phyloP scores from a whole-genome alignment of 2,113 vertebrate genomes.

The Coptodon rendalli region DNA sequence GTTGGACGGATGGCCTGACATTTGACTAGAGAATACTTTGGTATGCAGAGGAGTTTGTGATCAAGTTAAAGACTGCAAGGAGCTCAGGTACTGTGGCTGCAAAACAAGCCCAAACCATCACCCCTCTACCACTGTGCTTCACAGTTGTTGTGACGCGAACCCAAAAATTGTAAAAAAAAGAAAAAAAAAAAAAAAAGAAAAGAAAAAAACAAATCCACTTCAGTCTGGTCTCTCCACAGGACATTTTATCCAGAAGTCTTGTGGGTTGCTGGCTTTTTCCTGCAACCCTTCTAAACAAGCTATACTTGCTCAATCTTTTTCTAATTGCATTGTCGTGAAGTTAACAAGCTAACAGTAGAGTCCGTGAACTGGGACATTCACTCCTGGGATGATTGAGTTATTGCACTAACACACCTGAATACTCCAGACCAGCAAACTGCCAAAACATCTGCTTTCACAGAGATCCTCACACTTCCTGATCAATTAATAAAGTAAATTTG shows the following conservation, averaged over 20 bases:
- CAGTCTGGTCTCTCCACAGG: background rate
- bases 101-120: background rate
- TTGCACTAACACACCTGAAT: background rate
- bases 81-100: background rate
- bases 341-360: background rate
- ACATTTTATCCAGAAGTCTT: background rate
- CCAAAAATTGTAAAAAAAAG: background rate
- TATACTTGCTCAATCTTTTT: background rate
- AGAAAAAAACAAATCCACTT: background rate
- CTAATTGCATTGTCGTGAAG: background rate
- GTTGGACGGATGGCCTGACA: background rate
- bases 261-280: background rate
- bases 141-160: background rate
- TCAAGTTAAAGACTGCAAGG: background rate
- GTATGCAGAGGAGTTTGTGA: background rate
- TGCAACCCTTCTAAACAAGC: background rate
- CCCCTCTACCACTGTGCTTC: background rate
- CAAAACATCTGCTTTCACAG: background rate
- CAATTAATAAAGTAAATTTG: background rate
- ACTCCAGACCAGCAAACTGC: background rate
- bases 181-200: background rate
- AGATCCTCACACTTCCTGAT: background rate
- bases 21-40: background rate
- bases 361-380: background rate
- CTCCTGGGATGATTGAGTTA: background rate